Base-by-base conservation (phyloP, 2,113 vertebrate species). In the Hippoglossus stenolepis region DNA sequence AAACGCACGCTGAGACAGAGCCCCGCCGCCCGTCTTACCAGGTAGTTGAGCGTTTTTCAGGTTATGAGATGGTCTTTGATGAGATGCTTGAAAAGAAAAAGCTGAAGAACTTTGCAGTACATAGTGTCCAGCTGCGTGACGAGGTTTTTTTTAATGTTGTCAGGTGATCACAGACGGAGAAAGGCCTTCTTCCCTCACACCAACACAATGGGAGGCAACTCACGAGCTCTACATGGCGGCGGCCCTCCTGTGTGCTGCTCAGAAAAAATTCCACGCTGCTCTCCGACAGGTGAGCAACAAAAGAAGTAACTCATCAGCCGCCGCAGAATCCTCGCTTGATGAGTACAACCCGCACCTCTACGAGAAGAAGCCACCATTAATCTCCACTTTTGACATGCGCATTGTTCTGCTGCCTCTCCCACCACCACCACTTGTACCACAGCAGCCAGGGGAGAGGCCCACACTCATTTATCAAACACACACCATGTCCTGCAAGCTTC, bases 381-480 rank as follows among this genome's bases (percentile, higher is more conserved):
- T 92, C 79, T 91, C 73, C 24, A 26, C 69, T 65, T 80, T 31
- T 85, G 85, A 84, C 83, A 75, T 82, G 70, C n/a, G 13, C 58
- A 87, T 84, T 83, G 85, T 87, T 84, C 75, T 64, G 38, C 35
- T 43, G 31, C 70, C 73, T 66, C 53, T 68, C 61, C 67, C 70
- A 57, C 54, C 45, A 63, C 40, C 69, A 47, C 35, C 54, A 24
- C 77, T 75, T 67, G 63, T 70, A 67, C 77, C 15, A 21, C 13
- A 57, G 65, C 80, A 85, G 84, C 78, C 87, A 70, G 5, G 83
- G 84, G 87, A 91, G 75, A 69, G 77, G 60, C 71, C 70, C 58
- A 83, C 78, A 75, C 84, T 90, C 81, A 91, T 93, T 93, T 80
- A 92, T 92, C 91, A 92, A 78, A 87, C 61, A 77, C 83, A 81